Conservation (phyloP, 2,797 vertebrate genomes). For the Petrocephalus sullivani region DNA sequence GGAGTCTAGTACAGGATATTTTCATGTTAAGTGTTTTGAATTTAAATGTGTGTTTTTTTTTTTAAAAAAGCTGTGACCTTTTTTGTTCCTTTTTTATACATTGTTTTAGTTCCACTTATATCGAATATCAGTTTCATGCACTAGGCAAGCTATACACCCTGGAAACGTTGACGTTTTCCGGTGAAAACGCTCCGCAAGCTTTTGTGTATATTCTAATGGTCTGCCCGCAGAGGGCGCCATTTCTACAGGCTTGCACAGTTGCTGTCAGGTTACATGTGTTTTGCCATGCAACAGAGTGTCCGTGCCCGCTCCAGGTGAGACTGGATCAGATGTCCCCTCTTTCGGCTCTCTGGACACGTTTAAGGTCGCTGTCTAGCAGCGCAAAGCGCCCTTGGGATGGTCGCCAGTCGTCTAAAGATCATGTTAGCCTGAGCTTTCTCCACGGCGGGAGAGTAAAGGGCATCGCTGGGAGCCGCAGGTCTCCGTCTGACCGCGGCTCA, state of each 20-base stretch:
- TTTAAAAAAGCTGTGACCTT: slow-evolving; percentile 36
- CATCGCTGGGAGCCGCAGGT: neutral
- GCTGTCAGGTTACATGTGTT: neutral
- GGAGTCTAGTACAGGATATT: slow-evolving; percentile 70
- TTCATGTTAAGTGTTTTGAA: slow-evolving; percentile 57
- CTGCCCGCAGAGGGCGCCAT: neutral
- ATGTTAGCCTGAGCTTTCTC: neutral
- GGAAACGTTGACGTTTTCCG: neutral
- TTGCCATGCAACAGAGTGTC: neutral
- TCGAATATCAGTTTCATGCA: slow-evolving; percentile 24
- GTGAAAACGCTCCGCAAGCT: neutral
- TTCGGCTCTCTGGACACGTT: neutral
- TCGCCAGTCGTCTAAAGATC: neutral
- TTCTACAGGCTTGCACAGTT: neutral
- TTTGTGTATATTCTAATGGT: neutral
- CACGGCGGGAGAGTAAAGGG: neutral
- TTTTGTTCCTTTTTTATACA: slow-evolving; percentile 34
- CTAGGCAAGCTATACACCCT: neutral
- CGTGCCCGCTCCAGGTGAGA: neutral
- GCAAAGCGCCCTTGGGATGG: neutral
- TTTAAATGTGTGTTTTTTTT: slow-evolving; percentile 25
- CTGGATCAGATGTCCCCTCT: neutral
- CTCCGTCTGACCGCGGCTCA: neutral
- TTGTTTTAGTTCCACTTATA: slow-evolving; percentile 31
- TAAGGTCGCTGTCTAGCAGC: neutral